phyloP scores from a whole-genome alignment of 2,888 invertebrate species.

The Gastracanthus pulcherrimus region DNA sequence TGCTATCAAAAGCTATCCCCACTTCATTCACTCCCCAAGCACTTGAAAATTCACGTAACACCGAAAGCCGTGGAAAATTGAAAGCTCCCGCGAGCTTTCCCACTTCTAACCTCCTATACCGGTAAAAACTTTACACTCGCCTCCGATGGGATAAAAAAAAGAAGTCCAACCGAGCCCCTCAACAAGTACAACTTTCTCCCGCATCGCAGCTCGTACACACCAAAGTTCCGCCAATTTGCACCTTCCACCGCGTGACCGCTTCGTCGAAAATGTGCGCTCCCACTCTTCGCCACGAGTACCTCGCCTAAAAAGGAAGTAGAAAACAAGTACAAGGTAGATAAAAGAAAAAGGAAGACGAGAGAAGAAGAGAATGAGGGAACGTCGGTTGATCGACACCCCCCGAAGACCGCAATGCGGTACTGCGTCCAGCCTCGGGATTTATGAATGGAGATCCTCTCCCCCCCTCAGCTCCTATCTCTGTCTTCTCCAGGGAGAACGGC shows the following conservation, averaged over 20 bases:
- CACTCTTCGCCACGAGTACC: neutral
- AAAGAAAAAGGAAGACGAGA: slow-evolving; percentile 15
- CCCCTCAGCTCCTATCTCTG: neutral
- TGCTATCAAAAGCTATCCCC: neutral
- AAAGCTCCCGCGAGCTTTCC: neutral
- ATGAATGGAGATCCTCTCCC: slow-evolving; percentile 59
- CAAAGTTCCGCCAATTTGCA: slow-evolving; percentile 24
- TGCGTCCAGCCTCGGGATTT: slow-evolving; percentile 54
- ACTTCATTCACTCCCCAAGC: neutral
- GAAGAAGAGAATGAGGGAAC: neutral
- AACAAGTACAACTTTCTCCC: slow-evolving; percentile 10
- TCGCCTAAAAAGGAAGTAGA: slow-evolving; percentile 5
- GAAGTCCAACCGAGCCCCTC: neutral
- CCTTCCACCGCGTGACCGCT: neutral
- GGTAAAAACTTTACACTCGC: neutral
- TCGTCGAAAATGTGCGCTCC: neutral
- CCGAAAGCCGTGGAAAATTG: neutral
- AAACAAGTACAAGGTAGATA: neutral
- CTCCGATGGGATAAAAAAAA: neutral
- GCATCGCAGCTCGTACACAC: neutral
- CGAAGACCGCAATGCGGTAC: slow-evolving; percentile 55
- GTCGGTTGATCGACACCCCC: slow-evolving; percentile 46
- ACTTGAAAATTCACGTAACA: neutral
- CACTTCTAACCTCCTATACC: neutral
- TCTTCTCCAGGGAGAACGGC: neutral